phyloP scores from a whole-genome alignment of 2,113 vertebrate species.

The Brienomyrus longianalis region DNA sequence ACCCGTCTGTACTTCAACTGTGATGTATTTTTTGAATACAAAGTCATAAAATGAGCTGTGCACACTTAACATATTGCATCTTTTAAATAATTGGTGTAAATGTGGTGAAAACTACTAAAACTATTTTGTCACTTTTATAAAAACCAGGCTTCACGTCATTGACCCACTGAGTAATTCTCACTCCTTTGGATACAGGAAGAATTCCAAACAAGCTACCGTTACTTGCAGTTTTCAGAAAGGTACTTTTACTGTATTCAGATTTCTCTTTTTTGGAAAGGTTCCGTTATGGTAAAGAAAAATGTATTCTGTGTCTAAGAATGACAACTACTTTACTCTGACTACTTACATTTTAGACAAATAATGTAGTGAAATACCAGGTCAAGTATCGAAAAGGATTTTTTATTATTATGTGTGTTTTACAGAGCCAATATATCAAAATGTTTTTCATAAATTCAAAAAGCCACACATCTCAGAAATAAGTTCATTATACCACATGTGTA shows the following conservation, averaged over 20 bases:
- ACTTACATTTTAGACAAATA: background rate
- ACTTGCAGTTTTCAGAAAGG: too few species aligned
- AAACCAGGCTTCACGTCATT: background rate
- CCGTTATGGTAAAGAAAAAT: background rate
- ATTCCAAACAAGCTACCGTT: background rate
- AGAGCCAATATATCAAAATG: conserved; percentile 36
- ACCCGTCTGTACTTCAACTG: background rate
- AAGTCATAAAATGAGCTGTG: background rate
- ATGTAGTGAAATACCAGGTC: background rate
- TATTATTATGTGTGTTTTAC: background rate
- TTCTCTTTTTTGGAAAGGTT: background rate
- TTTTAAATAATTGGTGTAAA: background rate
- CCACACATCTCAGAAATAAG: conserved; percentile 35
- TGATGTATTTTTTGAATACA: background rate
- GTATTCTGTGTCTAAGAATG: background rate
- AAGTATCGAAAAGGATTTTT: background rate
- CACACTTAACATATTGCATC: background rate
- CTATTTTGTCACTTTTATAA: background rate
- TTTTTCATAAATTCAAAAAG: conserved; percentile 41
- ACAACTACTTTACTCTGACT: background rate
- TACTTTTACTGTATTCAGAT: background rate
- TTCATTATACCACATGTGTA: conserved; percentile 41
- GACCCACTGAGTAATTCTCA: background rate
- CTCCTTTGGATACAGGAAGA: background rate
- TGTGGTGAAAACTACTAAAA: background rate